Conservation (phyloP, 2,797 vertebrate genomes). For the Molothrus ater region DNA sequence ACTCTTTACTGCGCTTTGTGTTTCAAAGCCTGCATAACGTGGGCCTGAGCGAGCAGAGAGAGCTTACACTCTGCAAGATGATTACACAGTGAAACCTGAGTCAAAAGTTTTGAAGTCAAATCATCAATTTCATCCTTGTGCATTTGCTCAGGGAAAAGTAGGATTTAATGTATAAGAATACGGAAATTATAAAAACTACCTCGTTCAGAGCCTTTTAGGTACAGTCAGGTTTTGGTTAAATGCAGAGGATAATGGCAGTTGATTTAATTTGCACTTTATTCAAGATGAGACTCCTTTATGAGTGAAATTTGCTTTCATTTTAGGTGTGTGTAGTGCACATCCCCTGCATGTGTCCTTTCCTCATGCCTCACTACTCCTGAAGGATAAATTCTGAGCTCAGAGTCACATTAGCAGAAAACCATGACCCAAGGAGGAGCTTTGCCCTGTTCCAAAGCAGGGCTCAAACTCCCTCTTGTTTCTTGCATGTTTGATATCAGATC, state of each 20-base stretch:
- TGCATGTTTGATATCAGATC: background rate
- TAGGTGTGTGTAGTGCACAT: fast-evolving
- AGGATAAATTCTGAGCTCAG: background rate
- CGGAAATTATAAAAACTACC: background rate
- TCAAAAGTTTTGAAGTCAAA: conserved; percentile 6
- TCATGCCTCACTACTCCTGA: background rate
- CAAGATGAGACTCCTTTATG: background rate
- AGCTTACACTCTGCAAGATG: background rate
- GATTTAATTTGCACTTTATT: background rate
- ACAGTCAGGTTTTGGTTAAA: background rate
- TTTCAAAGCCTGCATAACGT: background rate
- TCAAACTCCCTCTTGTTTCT: background rate
- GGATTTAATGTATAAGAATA: background rate
- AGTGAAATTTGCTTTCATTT: background rate
- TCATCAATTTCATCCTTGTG: background rate
- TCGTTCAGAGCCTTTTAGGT: background rate
- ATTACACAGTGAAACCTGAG: background rate
- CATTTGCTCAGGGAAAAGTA: background rate
- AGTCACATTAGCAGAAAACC: background rate
- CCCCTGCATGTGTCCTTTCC: background rate
- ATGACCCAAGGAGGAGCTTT: background rate
- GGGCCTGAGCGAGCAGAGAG: background rate
- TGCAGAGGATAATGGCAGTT: background rate
- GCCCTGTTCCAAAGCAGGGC: background rate
- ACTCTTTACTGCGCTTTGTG: background rate